A percentile compares a stretch with the other conserved stretches of the same genome.
Evolutionary conservation across 2,888 invertebrate species (phyloP).

Genomic region (Harmothoe impar): DNA sequence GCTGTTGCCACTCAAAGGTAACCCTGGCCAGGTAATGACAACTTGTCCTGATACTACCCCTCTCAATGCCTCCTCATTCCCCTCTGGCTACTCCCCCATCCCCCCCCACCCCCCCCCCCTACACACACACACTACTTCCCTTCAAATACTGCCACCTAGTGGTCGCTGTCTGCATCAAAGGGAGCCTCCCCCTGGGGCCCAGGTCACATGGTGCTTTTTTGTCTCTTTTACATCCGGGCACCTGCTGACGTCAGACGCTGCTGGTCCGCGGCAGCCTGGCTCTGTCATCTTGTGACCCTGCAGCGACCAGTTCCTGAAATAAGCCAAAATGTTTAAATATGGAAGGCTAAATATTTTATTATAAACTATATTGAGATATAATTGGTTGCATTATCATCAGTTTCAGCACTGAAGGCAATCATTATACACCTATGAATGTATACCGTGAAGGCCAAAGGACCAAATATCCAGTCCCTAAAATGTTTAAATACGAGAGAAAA

Average conservation of each 20-base stretch:
- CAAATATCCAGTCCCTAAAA: too few relatives aligned
- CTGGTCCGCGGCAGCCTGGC: too few relatives aligned
- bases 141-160: constrained; percentile 23
- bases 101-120: background rate
- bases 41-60: background rate
- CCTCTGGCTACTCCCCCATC: background rate
- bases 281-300: too few relatives aligned
- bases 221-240: background rate
- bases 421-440: too few relatives aligned
- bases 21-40: background rate
- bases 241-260: background rate
- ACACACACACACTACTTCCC: background rate
- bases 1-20: background rate
- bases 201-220: constrained; percentile 5
- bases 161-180: background rate
- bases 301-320: too few relatives aligned
- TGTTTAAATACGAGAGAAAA: too few relatives aligned
- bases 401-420: too few relatives aligned
- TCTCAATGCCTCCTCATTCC: background rate
- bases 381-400: too few relatives aligned
- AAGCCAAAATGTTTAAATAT: too few relatives aligned
- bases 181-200: background rate
- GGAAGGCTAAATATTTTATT: too few relatives aligned
- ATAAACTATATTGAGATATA: too few relatives aligned
- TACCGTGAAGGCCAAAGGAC: too few relatives aligned